phyloP scores from a whole-genome alignment of 2,113 vertebrate genomes.

The Ornithorhynchus anatinus region DNA sequence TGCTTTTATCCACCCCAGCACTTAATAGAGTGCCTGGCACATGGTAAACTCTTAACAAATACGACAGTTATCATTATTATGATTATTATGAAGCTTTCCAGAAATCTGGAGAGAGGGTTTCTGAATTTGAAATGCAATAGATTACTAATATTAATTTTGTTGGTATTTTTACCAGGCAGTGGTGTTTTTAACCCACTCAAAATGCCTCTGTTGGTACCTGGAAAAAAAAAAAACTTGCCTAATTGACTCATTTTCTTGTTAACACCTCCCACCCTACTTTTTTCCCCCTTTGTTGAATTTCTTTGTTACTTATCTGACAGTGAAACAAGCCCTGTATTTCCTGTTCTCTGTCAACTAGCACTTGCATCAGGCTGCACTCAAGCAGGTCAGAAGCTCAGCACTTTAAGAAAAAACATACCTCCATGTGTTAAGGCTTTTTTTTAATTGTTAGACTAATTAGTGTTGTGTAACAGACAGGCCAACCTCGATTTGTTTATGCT shows the following conservation, averaged over 20 bases:
- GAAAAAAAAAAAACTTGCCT: neutral
- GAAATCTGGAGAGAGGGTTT: neutral
- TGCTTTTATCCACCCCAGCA: no score
- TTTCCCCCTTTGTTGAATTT: no score
- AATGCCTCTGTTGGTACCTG: no score
- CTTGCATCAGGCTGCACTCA: neutral
- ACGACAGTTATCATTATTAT: no score
- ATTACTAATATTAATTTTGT: neutral
- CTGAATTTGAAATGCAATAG: neutral
- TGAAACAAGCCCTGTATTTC: neutral
- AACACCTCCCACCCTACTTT: no score
- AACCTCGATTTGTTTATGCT: neutral
- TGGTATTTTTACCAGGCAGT: neutral
- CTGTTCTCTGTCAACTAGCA: neutral
- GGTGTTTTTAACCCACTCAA: neutral
- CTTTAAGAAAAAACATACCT: neutral
- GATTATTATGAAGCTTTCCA: no score
- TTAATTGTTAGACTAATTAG: accelerated
- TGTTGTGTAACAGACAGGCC: neutral
- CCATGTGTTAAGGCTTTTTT: accelerated
- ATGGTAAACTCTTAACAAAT: no score
- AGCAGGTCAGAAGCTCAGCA: neutral
- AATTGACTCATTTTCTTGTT: neutral
- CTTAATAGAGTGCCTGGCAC: no score
- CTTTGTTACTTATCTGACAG: neutral